Base-by-base conservation (phyloP, 1,140 invertebrate species). In the Sogatella furcifera region DNA sequence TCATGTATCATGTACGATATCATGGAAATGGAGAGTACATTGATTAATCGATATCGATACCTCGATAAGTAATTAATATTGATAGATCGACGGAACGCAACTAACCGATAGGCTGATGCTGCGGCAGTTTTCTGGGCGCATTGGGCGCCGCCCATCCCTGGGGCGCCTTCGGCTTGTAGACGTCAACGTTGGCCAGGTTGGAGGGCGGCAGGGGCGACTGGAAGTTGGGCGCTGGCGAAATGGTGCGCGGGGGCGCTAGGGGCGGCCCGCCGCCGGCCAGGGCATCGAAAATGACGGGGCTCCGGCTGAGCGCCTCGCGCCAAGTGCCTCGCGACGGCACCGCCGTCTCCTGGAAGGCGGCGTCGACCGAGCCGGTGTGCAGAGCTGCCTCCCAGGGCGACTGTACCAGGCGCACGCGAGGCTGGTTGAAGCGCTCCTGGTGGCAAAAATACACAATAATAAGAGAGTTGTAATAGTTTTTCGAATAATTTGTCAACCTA, bases 331-430 rank as follows among this genome's bases (percentile, higher is more conserved):
- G 10, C 5, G 64, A 61, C 21, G 31, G n/a, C n/a, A 72, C 41
- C 49, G n/a, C n/a, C n/a, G n/a, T n/a, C n/a, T 81, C 77, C 60
- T 81, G 71, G 70, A 88, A 88, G 42, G 85, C 85, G 1, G 77
- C 71, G 38, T 86, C 84, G 1, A 86, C 84, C 10, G 78, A 81
- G 13, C 85, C 85, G 17, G 84, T 83, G 70, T 84, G 78, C 28
- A 86, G 70, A 8, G 85, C 85, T 2, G 85, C 85, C 64, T 88
- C 82, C 85, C 86, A 88, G 0, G 86, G 86, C 0, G 83, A 82
- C 71, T 84, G 81, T 0, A 85, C 69, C 14, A 86, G 68, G 62
- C 83, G 80, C 4, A 86, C 61, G 46, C 78, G 75, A 2, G 81
- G 78, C 55, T 81, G 78, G 41, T 72, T 73, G 66, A 82, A 82